Evolutionary conservation across 2,113 vertebrate genomes (phyloP).

Genomic region (Dicentrarchus labrax): DNA sequence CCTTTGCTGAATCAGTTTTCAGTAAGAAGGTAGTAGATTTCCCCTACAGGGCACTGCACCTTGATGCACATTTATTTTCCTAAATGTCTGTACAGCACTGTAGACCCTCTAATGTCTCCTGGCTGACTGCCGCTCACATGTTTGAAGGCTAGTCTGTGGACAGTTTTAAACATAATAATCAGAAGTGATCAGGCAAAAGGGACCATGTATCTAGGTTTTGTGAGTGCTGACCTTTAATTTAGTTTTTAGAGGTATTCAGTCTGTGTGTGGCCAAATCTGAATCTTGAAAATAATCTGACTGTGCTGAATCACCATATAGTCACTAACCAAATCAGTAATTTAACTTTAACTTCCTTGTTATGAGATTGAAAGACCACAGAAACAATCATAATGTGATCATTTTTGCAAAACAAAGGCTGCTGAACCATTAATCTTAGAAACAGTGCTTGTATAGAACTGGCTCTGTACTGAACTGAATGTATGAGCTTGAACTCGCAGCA

Average conservation of each 20-base stretch:
- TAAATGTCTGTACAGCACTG: not conserved
- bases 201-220: not conserved
- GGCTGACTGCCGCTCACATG: not conserved
- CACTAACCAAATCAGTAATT: too few species aligned
- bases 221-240: not conserved
- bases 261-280: not conserved
- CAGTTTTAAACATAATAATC: not conserved
- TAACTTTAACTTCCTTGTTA: not conserved
- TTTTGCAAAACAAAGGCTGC: not conserved
- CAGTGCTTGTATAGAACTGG: not conserved
- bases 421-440: not conserved
- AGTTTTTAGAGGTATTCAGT: not conserved
- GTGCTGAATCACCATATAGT: not conserved
- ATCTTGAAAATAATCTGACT: not conserved
- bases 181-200: not conserved
- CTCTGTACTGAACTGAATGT: not conserved
- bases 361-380: not conserved
- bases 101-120: conserved; percentile 10
- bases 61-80: conserved; percentile 33
- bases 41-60: conserved; percentile 18
- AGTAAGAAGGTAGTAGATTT: conserved; percentile 10
- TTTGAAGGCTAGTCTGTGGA: not conserved
- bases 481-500: not conserved
- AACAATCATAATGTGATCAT: not conserved
- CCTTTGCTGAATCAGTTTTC: conserved; percentile 33